Evolutionary conservation across 2,797 vertebrate genomes (phyloP).

Genomic region (Mastacembelus armatus): DNA sequence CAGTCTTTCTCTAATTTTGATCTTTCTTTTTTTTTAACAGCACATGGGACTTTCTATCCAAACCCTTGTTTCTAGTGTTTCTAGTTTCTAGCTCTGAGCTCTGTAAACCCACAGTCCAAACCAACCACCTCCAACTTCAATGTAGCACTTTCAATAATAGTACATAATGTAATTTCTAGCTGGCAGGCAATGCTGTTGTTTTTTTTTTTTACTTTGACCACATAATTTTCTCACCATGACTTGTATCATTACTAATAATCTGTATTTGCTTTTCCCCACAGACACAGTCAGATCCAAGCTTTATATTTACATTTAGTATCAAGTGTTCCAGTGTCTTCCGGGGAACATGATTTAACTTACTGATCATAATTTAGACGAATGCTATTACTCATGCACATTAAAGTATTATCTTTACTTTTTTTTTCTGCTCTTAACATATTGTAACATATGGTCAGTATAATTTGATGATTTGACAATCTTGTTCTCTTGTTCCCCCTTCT

Average conservation of each 20-base stretch:
- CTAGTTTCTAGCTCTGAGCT: too few species aligned
- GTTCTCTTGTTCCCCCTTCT: slow-evolving; percentile 11
- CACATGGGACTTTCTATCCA: too few species aligned
- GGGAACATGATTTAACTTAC: slow-evolving; percentile 2
- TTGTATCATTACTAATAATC: not conserved
- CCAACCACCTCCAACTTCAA: not conserved
- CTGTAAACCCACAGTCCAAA: too few species aligned
- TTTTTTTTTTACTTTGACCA: too few species aligned
- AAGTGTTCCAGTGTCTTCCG: not conserved
- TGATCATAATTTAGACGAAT: not conserved
- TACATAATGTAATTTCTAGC: too few species aligned
- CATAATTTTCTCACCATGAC: not conserved
- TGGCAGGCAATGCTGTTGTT: too few species aligned
- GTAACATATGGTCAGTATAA: slow-evolving; percentile 41
- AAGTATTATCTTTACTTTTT: slow-evolving; percentile 9
- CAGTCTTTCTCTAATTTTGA: too few species aligned
- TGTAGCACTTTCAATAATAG: too few species aligned
- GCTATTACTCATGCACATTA: slow-evolving; percentile 13
- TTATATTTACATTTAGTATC: not conserved
- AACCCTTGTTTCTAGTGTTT: too few species aligned
- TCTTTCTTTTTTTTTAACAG: too few species aligned
- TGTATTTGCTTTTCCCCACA: not conserved
- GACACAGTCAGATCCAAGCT: not conserved
- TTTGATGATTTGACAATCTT: slow-evolving; percentile 39
- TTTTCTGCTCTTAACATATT: slow-evolving; percentile 9